Conservation (phyloP, 92 coral and sea anemone genomes). For the Zoanthus solanderi region DNA sequence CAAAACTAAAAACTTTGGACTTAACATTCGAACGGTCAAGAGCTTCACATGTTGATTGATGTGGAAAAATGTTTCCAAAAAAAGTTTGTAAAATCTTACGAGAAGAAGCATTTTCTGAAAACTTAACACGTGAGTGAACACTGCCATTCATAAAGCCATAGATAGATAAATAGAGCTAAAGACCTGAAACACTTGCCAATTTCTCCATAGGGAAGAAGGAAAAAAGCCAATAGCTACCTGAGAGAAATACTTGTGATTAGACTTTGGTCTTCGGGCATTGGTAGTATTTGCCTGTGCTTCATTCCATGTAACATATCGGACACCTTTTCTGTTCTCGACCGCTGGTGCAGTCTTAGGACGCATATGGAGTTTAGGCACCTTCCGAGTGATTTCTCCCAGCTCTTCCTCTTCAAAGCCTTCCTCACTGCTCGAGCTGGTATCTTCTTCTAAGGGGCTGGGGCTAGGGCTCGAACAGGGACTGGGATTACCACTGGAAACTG, state of each 20-base stretch:
- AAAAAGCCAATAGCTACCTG: not conserved
- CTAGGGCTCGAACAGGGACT: slow-evolving; percentile 21
- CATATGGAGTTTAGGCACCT: slow-evolving; percentile 88
- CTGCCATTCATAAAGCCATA: too few species aligned
- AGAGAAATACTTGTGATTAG: slow-evolving; percentile 42
- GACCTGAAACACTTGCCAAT: too few species aligned
- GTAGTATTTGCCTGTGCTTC: slow-evolving; percentile 75
- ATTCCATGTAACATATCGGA: slow-evolving; percentile 92
- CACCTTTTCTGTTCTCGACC: slow-evolving; percentile 72
- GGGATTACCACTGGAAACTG: not conserved
- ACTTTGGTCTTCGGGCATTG: slow-evolving; percentile 55
- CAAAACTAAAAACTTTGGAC: too few species aligned
- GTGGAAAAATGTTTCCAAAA: too few species aligned
- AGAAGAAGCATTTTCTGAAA: too few species aligned
- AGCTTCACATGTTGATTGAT: too few species aligned
- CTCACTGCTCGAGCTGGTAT: slow-evolving; percentile 49
- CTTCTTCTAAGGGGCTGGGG: slow-evolving; percentile 23
- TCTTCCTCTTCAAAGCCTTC: slow-evolving; percentile 61
- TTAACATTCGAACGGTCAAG: too few species aligned
- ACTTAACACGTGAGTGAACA: too few species aligned
- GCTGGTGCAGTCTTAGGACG: slow-evolving; percentile 96
- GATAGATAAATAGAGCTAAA: too few species aligned
- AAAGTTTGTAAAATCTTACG: too few species aligned
- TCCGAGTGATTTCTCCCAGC: slow-evolving; percentile 50
- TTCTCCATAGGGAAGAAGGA: too few species aligned